These are phyloP conservation scores for Sinocyclocheilus maitianheensis DNA, from an alignment of 2,113 vertebrate species.

Conservation along the genomic window DNA sequence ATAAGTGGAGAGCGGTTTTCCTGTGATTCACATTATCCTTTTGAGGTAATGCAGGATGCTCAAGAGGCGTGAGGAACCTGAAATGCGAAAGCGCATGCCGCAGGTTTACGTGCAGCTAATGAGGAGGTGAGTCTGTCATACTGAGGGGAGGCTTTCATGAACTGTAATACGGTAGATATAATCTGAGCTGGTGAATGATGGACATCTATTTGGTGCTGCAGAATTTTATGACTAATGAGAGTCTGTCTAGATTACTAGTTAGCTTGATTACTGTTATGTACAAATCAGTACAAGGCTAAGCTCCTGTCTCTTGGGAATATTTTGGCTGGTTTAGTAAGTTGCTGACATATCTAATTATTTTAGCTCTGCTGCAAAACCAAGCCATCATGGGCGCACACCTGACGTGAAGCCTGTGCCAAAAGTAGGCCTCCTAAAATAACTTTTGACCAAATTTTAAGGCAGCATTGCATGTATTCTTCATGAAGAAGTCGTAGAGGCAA, in stretches of 20 bases:
- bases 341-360: conserved; percentile 23
- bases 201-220: background rate
- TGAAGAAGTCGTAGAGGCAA: background rate
- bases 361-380: background rate
- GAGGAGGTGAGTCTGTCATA: background rate
- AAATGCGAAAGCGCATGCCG: background rate
- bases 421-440: background rate
- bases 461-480: background rate
- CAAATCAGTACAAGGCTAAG: background rate
- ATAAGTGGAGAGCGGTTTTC: conserved; percentile 33
- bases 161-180: background rate
- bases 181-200: background rate
- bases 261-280: conserved; percentile 37
- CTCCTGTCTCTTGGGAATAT: background rate
- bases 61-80: background rate
- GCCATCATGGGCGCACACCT: background rate
- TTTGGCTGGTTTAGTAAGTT: background rate
- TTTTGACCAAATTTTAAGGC: background rate
- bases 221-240: conserved; percentile 11
- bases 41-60: conserved; percentile 25
- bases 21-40: conserved; percentile 25
- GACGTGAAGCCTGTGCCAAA: background rate
- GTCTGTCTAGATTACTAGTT: conserved; percentile 7
- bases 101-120: conserved; percentile 24
- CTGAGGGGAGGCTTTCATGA: background rate